A percentile compares a stretch with the other conserved stretches of the same genome.
phyloP scores from a whole-genome alignment of 2,113 vertebrate genomes.

The Cebidichthys violaceus region DNA sequence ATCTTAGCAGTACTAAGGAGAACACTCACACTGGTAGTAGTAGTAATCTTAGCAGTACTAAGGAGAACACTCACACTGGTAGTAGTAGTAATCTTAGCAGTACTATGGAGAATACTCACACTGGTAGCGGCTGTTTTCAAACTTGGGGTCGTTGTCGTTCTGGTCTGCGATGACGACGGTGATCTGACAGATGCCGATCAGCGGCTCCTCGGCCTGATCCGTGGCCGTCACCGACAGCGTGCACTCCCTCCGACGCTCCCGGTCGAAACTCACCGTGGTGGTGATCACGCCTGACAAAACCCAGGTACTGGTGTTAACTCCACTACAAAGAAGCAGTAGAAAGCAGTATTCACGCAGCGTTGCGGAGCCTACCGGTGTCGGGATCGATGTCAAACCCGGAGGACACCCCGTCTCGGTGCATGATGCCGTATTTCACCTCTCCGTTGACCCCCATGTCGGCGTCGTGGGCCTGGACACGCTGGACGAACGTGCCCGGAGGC shows the following conservation, averaged over 20 bases:
- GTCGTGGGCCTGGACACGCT: conserved; percentile 87
- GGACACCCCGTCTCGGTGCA: conserved; percentile 86
- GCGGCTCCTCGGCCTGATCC: conserved; percentile 88
- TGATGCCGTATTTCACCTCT: conserved; percentile 90
- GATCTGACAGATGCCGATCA: conserved; percentile 89
- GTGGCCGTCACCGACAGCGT: conserved; percentile 88
- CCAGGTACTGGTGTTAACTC: not conserved
- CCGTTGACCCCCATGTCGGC: conserved; percentile 90
- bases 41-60: not conserved
- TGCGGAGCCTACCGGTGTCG: conserved; percentile 82
- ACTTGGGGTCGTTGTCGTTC: conserved; percentile 92
- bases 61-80: not conserved
- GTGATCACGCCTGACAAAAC: conserved; percentile 85
- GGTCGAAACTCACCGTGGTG: conserved; percentile 86
- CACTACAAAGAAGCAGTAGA: not conserved
- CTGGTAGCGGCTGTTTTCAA: conserved; percentile 91
- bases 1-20: too few species aligned
- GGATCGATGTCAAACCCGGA: conserved; percentile 87
- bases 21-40: not conserved
- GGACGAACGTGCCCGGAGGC: conserved; percentile 85
- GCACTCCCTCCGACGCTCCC: conserved; percentile 88
- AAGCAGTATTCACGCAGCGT: fast-evolving
- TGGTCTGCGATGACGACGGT: conserved; percentile 85
- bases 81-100: not conserved
- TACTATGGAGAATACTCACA: conserved; percentile 37